Evolutionary conservation across 2,113 vertebrate genomes (phyloP).

Genomic region (Centropristis striata): DNA sequence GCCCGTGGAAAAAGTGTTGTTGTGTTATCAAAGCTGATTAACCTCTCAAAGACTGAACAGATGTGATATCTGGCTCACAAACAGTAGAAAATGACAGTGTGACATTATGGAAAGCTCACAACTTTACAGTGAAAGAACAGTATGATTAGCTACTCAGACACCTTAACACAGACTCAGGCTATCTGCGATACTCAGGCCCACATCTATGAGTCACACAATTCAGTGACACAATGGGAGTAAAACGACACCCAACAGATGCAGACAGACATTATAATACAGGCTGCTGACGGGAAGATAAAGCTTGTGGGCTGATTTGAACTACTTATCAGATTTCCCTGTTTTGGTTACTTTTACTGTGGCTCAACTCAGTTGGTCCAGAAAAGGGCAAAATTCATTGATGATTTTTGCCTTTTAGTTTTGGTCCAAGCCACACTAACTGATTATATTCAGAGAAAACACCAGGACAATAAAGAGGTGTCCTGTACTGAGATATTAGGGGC

Average conservation of each 20-base stretch:
- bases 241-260: neutral
- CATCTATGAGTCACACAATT: constrained; percentile 12
- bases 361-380: neutral
- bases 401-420: neutral
- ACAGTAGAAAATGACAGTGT: neutral
- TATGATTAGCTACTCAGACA: neutral
- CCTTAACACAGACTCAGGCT: neutral
- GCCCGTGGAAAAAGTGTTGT: neutral
- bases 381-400: neutral
- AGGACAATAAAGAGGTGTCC: too few relatives aligned
- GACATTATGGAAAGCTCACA: neutral
- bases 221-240: constrained; percentile 13
- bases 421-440: neutral
- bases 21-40: neutral
- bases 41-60: neutral
- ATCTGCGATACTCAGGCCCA: neutral
- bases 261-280: neutral
- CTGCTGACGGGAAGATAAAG: neutral
- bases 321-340: neutral
- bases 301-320: neutral
- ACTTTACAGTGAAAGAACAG: neutral
- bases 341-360: neutral
- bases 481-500: too few relatives aligned
- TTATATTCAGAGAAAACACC: neutral
- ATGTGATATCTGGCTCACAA: neutral